These are phyloP conservation scores for Pseudorectes ferrugineus DNA, from an alignment of 2,113 vertebrate species.

Conservation along the genomic window DNA sequence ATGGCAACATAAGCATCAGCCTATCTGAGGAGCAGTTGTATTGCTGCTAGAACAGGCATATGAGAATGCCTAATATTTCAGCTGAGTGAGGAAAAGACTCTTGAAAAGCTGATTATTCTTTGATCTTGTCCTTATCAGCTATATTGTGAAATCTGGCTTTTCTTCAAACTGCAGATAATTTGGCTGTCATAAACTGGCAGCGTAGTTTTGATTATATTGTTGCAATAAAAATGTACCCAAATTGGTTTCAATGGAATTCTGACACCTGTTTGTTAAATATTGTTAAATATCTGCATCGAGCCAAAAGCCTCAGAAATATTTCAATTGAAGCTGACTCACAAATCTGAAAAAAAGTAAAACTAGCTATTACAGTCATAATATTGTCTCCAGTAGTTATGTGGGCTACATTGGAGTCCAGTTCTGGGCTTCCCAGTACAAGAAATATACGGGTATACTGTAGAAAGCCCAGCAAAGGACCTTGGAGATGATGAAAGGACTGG, in stretches of 20 bases:
- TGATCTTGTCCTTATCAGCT: background rate
- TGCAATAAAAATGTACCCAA: background rate
- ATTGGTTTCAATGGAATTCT: background rate
- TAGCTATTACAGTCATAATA: background rate
- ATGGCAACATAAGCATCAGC: background rate
- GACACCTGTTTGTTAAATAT: conserved; percentile 25
- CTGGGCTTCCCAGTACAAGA: background rate
- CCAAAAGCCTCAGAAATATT: background rate
- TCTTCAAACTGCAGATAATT: conserved; percentile 18
- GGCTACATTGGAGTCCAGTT: background rate
- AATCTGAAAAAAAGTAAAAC: background rate
- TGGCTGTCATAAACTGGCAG: conserved; percentile 7
- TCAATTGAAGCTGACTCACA: background rate
- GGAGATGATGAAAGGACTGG: background rate
- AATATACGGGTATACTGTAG: background rate
- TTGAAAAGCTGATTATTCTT: background rate
- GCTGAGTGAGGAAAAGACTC: background rate
- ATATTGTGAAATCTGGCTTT: background rate
- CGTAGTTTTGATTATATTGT: background rate
- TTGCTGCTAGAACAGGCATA: background rate
- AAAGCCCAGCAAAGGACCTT: background rate
- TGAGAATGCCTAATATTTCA: background rate
- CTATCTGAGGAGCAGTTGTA: background rate
- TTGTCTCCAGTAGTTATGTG: background rate
- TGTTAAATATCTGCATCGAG: background rate